Conservation (phyloP, 2,797 vertebrate species). For the Acanthopagrus latus region DNA sequence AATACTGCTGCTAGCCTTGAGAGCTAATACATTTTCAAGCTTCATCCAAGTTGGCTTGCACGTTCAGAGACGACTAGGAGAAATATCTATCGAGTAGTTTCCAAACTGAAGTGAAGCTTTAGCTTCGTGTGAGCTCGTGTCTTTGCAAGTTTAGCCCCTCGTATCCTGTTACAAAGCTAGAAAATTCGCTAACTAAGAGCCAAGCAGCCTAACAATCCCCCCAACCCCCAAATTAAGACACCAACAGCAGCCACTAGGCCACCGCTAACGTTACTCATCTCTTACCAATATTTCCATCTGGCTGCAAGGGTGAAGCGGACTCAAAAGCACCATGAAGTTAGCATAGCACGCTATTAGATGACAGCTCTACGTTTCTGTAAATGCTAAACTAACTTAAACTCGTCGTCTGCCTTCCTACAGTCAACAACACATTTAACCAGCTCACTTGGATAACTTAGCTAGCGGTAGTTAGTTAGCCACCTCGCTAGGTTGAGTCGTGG, state of each 20-base stretch:
- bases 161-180: constrained; percentile 16
- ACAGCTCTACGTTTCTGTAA: background rate
- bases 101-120: constrained; percentile 32
- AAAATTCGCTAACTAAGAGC: constrained; percentile 40
- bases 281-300: constrained; percentile 81
- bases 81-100: constrained; percentile 53
- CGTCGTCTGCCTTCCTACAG: background rate
- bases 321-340: constrained; percentile 76
- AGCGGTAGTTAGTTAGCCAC: constrained; percentile 75
- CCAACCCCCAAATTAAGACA: constrained; percentile 76
- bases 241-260: constrained; percentile 82
- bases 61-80: constrained; percentile 66
- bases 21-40: constrained; percentile 75
- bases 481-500: constrained; percentile 69
- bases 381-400: constrained; percentile 48
- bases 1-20: constrained; percentile 66
- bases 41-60: constrained; percentile 76
- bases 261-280: constrained; percentile 80
- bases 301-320: constrained; percentile 72
- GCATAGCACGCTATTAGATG: constrained; percentile 61
- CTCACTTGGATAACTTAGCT: constrained; percentile 71
- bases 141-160: constrained; percentile 17
- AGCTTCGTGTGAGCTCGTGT: background rate
- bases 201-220: constrained; percentile 48
- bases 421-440: constrained; percentile 32